Percentiles rank a stretch among this genome's conserved stretches.
Evolutionary conservation across 2,113 vertebrate species (phyloP).

Genomic region (Cromileptes altivelis): DNA sequence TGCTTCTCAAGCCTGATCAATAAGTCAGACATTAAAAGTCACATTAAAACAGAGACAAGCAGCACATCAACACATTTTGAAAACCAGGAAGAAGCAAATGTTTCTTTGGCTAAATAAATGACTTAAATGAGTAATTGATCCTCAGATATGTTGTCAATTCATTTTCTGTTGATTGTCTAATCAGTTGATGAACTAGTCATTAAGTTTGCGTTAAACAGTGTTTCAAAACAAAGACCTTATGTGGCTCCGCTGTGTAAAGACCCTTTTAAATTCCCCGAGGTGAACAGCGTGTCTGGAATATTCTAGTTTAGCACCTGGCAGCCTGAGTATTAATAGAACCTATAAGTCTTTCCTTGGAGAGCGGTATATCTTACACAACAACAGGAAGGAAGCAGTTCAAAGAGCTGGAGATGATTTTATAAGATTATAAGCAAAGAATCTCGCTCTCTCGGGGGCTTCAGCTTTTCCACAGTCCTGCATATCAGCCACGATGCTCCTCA

Average conservation of each 20-base stretch:
- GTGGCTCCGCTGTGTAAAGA: not conserved
- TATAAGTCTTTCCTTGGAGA: slow-evolving; percentile 45
- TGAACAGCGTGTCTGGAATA: slow-evolving; percentile 38
- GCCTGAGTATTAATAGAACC: slow-evolving; percentile 64
- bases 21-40: not conserved
- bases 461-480: slow-evolving; percentile 32
- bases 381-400: slow-evolving; percentile 52
- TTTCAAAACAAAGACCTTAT: not conserved
- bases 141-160: not conserved
- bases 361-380: slow-evolving; percentile 25
- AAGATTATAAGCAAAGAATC: slow-evolving; percentile 35
- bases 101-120: not conserved
- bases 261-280: slow-evolving; percentile 16
- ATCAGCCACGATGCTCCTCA: slow-evolving; percentile 17
- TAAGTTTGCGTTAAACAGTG: not conserved
- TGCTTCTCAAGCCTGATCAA: not conserved
- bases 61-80: not conserved
- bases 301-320: slow-evolving; percentile 47
- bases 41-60: not conserved
- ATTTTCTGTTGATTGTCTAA: not conserved
- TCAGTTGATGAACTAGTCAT: too few species aligned
- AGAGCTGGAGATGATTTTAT: slow-evolving; percentile 51
- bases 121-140: not conserved
- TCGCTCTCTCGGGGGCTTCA: not conserved
- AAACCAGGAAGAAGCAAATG: not conserved